These are phyloP conservation scores for Ancistrus triradiatus DNA, from an alignment of 2,113 vertebrate species.

Conservation along the genomic window DNA sequence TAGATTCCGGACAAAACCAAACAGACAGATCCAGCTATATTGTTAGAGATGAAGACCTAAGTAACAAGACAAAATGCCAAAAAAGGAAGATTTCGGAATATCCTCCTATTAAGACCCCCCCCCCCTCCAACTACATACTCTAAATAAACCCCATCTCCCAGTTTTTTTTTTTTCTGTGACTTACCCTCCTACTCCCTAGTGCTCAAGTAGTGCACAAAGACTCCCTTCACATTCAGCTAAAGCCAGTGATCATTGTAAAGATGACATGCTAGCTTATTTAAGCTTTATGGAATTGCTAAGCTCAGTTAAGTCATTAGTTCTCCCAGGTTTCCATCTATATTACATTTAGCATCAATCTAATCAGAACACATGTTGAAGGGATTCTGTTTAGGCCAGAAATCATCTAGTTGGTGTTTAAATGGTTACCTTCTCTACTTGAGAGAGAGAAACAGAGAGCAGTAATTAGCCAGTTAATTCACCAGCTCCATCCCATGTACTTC, in stretches of 20 bases:
- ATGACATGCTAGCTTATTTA: slow-evolving; percentile 19
- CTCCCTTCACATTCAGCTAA: slow-evolving; percentile 31
- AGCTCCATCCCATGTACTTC: no score
- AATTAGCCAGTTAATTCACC: no score
- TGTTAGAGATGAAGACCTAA: neutral
- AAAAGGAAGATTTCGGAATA: slow-evolving; percentile 31
- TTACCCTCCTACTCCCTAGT: slow-evolving; percentile 33
- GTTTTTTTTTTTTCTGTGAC: slow-evolving; percentile 33
- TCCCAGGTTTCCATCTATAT: no score
- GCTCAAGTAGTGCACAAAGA: slow-evolving; percentile 36
- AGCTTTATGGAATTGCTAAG: slow-evolving; percentile 28
- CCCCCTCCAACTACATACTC: neutral
- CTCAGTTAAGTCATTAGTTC: slow-evolving; percentile 13
- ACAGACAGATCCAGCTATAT: no score
- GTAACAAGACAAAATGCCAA: neutral
- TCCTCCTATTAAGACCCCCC: slow-evolving; percentile 8
- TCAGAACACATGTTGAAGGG: no score
- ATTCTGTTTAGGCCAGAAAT: no score
- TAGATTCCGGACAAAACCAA: no score
- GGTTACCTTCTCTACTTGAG: no score
- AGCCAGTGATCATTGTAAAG: slow-evolving; percentile 33
- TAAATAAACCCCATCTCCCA: slow-evolving; percentile 14
- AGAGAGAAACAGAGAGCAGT: no score
- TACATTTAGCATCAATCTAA: no score
- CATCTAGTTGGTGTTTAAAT: no score